Evolutionary conservation across 2,888 invertebrate genomes (phyloP).

Genomic region (Bembecia ichneumoniformis): DNA sequence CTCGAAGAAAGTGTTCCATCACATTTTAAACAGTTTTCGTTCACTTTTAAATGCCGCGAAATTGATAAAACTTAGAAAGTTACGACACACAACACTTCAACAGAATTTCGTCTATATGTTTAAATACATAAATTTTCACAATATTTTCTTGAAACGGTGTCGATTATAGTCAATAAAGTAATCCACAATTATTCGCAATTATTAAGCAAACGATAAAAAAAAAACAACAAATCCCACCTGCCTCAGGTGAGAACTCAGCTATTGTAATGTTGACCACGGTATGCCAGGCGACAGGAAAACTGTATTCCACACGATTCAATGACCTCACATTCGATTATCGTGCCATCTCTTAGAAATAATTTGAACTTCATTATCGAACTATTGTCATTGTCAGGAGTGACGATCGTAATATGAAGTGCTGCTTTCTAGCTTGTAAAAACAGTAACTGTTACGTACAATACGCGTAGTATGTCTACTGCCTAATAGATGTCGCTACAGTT

Average conservation of each 20-base stretch:
- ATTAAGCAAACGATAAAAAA: background rate
- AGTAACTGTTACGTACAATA: too few relatives aligned
- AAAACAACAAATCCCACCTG: background rate
- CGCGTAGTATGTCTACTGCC: too few relatives aligned
- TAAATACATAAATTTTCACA: background rate
- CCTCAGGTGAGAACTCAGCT: background rate
- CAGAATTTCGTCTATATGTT: background rate
- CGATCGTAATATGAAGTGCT: too few relatives aligned
- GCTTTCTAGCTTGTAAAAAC: too few relatives aligned
- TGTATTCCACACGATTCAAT: slow-evolving; percentile 13
- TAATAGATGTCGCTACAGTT: too few relatives aligned
- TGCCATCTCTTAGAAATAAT: slow-evolving; percentile 16
- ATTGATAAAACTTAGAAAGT: slow-evolving; percentile 55
- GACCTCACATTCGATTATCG: slow-evolving; percentile 12
- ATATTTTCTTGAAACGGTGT: background rate
- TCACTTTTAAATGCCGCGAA: slow-evolving; percentile 39
- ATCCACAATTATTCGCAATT: background rate
- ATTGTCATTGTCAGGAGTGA: too few relatives aligned
- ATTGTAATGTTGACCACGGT: background rate
- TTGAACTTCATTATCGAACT: background rate
- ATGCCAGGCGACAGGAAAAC: slow-evolving; percentile 5
- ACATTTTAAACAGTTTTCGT: slow-evolving; percentile 50
- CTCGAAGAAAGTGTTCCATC: slow-evolving; percentile 41
- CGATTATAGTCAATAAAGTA: background rate
- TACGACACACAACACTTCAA: slow-evolving; percentile 10